Percentiles rank a stretch among this genome's conserved stretches.
phyloP scores from a whole-genome alignment of 1,140 invertebrate species.

The Leptinotarsa defecta region DNA sequence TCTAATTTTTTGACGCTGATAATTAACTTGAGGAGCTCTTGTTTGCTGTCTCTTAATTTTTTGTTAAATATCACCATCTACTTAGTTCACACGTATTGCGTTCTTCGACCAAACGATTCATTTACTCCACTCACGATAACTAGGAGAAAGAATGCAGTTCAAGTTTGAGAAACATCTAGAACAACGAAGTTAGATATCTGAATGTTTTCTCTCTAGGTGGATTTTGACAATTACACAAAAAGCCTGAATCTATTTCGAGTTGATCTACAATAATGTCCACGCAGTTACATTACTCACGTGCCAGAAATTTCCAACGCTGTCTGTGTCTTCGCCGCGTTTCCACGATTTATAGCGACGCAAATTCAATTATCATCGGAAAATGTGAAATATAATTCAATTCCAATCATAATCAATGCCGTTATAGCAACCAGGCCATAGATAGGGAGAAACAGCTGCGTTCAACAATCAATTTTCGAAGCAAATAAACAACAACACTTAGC shows the following conservation, averaged over 20 bases:
- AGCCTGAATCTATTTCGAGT: neutral
- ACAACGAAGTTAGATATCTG: no score
- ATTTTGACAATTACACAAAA: no score
- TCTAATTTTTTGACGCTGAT: no score
- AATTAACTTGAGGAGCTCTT: no score
- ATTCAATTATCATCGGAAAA: slow-evolving; percentile 6
- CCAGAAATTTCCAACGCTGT: neutral
- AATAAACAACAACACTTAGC: slow-evolving; percentile 6
- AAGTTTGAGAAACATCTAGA: no score
- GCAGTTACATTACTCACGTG: neutral
- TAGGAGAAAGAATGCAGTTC: no score
- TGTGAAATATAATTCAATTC: slow-evolving; percentile 3
- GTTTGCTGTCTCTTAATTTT: no score
- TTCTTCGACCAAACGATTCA: no score
- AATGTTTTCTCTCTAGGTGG: no score
- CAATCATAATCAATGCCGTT: slow-evolving; percentile 8
- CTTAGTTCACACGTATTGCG: no score
- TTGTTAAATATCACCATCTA: no score
- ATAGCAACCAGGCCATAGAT: neutral
- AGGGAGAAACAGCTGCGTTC: neutral
- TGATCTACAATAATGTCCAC: neutral
- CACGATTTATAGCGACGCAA: neutral
- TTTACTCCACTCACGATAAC: no score
- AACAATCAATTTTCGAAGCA: neutral
- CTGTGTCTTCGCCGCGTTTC: neutral